Base-by-base conservation (phyloP, 2,113 vertebrate genomes). In the Brachypteracias leptosomus region DNA sequence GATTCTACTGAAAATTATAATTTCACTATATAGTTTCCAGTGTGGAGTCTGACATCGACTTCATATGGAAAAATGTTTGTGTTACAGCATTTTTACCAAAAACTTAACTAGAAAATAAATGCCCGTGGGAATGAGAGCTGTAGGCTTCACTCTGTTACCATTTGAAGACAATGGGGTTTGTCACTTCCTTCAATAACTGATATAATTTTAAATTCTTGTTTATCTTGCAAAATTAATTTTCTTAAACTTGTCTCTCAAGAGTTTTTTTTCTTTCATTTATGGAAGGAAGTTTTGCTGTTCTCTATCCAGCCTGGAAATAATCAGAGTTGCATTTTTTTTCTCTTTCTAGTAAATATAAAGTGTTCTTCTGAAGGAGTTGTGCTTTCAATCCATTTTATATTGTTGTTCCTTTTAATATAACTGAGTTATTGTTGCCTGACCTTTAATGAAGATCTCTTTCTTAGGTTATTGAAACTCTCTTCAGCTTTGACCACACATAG, bases 181-280 rank as follows among this genome's bases (percentile, higher is more conserved):
- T 78, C 35, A 33, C 49, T 89, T 85, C 54, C 40, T 76, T 82
- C 36, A 57, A 1, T 58, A 75, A 54, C 7, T 21, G 26, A 3
- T 38, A 25, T 22, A 12, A 17, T 47, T 54, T 87, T 81, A 25
- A 44, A 57, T 66, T 83, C 51, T 83, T 4, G 0, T 36, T 81
- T 4, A 28, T 73, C 61, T 84, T 86, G 44, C 38, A 81, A 7
- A 86, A 63, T 70, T 18, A 38, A 13, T 71, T 74, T 89, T 88
- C 38, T 83, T 78, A 35, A 26, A 24, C 0, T 0, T 70, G 8
- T 52, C 1, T 84, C 10, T 58, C 4, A 3, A n/a, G 3, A 76
- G 18, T 68, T 77, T 80, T 73, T 77, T 38, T 73, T 77, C 51
- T 86, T 90, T 81, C 16, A 26, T 67, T 87, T 72, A n/a, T 62